phyloP scores from a whole-genome alignment of 2,113 vertebrate species.

The Leuciscus idus region DNA sequence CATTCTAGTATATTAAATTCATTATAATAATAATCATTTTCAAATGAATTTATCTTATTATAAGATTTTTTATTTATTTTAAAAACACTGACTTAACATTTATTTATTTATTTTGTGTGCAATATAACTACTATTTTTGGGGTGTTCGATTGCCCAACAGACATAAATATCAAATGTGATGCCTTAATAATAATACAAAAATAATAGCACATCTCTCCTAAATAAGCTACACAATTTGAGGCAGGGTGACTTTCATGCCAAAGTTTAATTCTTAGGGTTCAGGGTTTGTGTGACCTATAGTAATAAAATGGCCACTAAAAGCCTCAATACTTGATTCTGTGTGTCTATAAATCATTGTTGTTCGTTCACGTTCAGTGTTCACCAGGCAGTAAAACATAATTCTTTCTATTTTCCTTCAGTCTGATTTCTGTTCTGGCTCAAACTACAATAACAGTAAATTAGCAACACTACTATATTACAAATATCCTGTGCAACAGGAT shows the following conservation, averaged over 20 bases:
- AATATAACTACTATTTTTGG: not conserved
- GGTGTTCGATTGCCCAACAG: not conserved
- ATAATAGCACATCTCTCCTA: not conserved
- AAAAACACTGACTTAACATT: not conserved
- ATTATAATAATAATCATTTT: too few relatives aligned
- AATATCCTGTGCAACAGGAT: constrained; percentile 53
- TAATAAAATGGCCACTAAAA: constrained; percentile 10
- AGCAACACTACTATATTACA: constrained; percentile 46
- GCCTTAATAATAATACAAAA: not conserved
- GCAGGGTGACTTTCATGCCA: not conserved
- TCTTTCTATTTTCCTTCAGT: not conserved
- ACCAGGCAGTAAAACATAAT: not conserved
- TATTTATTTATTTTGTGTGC: not conserved
- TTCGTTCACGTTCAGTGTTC: not conserved
- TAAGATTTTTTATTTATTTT: too few relatives aligned
- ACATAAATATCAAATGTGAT: not conserved
- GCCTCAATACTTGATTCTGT: not conserved
- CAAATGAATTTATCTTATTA: too few relatives aligned
- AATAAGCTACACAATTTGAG: not conserved
- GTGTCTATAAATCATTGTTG: not conserved
- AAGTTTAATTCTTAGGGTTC: not conserved
- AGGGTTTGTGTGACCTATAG: not conserved
- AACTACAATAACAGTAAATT: constrained; percentile 40
- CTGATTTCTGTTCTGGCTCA: constrained; percentile 2
- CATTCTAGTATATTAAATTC: too few relatives aligned